Evolutionary conservation across 23 tunicate genomes (phyloP).

Genomic region (Trididemnum clinides): DNA sequence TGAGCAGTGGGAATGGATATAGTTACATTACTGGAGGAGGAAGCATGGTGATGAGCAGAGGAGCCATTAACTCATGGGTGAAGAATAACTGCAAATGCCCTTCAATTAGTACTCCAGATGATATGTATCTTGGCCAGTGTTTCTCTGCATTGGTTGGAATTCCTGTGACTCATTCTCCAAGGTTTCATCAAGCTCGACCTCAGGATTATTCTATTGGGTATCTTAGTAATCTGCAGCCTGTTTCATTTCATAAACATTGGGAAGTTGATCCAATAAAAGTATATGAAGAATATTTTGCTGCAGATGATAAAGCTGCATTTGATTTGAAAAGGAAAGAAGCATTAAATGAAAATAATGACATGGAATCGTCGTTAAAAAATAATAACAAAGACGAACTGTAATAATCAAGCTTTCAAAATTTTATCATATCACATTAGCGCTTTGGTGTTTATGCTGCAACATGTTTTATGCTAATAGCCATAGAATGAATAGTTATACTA

Average conservation of each 20-base stretch:
- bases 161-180: constrained; percentile 72
- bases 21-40: constrained; percentile 98
- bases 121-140: constrained; percentile 86
- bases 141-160: constrained; percentile 54
- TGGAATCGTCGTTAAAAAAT: no score
- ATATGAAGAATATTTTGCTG: constrained; percentile 74
- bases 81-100: constrained; percentile 72
- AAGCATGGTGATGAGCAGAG: constrained; percentile 81
- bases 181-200: constrained; percentile 95
- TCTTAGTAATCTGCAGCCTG: constrained; percentile 68
- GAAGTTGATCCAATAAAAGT: constrained; percentile 75
- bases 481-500: no score
- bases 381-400: no score
- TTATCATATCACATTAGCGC: no score
- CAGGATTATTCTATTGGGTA: constrained; percentile 74
- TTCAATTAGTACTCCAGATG: constrained; percentile 80
- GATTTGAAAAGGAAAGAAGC: no score
- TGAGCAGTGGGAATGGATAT: constrained; percentile 66
- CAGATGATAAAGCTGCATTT: constrained; percentile 42
- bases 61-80: constrained; percentile 67
- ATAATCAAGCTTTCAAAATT: no score
- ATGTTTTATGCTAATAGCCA: no score
- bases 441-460: no score
- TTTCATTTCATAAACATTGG: constrained; percentile 97
- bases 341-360: no score